A percentile compares a stretch with the other conserved stretches of the same genome.
phyloP scores from a whole-genome alignment of 2,797 vertebrate species.

The Poecilia gillii region DNA sequence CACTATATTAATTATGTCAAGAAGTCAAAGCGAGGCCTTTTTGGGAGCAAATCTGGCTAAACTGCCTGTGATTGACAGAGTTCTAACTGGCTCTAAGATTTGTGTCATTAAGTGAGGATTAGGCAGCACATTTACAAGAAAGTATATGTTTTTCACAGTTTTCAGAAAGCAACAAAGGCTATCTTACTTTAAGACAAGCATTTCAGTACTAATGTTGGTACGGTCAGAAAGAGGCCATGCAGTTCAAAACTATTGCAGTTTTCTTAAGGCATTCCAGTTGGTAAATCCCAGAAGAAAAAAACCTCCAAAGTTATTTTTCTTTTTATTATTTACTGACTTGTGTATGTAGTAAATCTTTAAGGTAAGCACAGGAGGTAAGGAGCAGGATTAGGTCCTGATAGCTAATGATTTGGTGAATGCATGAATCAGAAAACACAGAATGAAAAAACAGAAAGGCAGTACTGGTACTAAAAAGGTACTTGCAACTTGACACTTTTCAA shows the following conservation, averaged over 20 bases:
- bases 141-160: background rate
- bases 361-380: background rate
- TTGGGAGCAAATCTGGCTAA: background rate
- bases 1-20: background rate
- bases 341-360: background rate
- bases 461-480: background rate
- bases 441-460: background rate
- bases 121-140: background rate
- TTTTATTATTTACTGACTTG: background rate
- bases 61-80: background rate
- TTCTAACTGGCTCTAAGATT: background rate
- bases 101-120: background rate
- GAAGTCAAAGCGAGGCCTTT: background rate
- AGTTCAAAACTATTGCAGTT: background rate
- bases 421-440: slow-evolving; percentile 1
- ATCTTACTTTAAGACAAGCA: background rate
- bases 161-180: background rate
- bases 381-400: background rate
- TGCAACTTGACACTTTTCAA: background rate
- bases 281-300: background rate
- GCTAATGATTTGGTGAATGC: background rate
- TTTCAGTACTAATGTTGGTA: background rate
- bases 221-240: background rate
- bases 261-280: background rate
- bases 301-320: background rate